Evolutionary conservation across 2,113 vertebrate species (phyloP).

Genomic region (Melanostigma gelatinosum): DNA sequence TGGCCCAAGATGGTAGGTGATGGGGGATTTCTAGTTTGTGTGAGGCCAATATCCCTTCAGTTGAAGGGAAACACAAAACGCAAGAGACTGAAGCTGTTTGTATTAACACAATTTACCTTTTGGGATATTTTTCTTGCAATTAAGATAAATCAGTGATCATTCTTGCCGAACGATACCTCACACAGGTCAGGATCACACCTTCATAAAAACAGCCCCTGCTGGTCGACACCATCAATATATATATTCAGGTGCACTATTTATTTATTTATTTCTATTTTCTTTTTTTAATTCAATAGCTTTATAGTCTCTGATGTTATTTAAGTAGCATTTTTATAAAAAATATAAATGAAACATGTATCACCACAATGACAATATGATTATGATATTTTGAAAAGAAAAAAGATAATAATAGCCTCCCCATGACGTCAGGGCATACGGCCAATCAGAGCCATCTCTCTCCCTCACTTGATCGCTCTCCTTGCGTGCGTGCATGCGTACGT

Average conservation of each 20-base stretch:
- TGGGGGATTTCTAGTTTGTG: no score
- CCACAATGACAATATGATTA: neutral
- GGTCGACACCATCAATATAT: neutral
- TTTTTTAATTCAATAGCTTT: neutral
- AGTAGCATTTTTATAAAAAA: neutral
- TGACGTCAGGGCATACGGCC: constrained; percentile 58
- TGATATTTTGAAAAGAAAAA: constrained; percentile 6
- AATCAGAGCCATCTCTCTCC: constrained; percentile 60
- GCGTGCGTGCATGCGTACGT: constrained; percentile 20
- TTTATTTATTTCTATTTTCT: neutral
- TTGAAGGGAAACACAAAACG: neutral
- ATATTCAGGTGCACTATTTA: neutral
- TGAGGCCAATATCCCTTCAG: neutral
- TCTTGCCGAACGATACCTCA: neutral
- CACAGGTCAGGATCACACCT: neutral
- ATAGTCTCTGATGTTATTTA: neutral
- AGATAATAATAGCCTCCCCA: neutral
- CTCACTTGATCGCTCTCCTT: constrained; percentile 31
- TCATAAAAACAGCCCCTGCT: neutral
- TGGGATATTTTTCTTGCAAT: neutral
- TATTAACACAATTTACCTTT: neutral
- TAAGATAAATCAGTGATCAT: neutral
- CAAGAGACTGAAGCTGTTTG: neutral
- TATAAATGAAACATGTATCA: neutral
- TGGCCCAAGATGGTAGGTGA: no score